Conservation (phyloP, 2,888 invertebrate species). For the Adelphocoris suturalis region DNA sequence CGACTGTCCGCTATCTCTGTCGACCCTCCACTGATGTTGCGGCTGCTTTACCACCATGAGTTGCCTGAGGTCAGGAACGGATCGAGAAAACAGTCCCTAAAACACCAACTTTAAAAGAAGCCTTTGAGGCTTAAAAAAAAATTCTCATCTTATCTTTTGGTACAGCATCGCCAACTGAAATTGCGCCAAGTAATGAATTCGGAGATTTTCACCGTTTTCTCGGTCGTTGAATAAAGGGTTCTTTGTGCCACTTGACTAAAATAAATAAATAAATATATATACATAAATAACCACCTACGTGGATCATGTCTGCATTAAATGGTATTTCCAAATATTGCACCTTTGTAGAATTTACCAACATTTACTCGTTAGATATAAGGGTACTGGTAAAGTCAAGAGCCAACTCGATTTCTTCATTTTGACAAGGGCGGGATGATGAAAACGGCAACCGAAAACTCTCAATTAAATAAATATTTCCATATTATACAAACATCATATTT, state of each 20-base stretch:
- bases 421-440: no score
- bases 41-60: neutral
- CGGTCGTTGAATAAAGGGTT: neutral
- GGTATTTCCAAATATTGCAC: neutral
- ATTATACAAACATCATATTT: no score
- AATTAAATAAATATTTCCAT: no score
- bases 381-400: no score
- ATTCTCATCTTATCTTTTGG: neutral
- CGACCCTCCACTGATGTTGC: neutral
- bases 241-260: neutral
- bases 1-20: neutral
- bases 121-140: neutral
- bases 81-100: neutral
- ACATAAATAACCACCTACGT: neutral
- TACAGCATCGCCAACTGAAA: neutral
- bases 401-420: no score
- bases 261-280: neutral
- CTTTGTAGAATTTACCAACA: neutral
- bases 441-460: no score
- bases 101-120: neutral
- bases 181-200: constrained; percentile 4
- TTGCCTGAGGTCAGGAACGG: neutral
- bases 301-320: neutral
- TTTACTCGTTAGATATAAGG: no score
- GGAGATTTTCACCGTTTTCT: neutral